These are phyloP conservation scores for Catostylus mosaicus DNA, from an alignment of 30 jellyfish, hydroid and myxozoan species.

Conservation along the genomic window DNA sequence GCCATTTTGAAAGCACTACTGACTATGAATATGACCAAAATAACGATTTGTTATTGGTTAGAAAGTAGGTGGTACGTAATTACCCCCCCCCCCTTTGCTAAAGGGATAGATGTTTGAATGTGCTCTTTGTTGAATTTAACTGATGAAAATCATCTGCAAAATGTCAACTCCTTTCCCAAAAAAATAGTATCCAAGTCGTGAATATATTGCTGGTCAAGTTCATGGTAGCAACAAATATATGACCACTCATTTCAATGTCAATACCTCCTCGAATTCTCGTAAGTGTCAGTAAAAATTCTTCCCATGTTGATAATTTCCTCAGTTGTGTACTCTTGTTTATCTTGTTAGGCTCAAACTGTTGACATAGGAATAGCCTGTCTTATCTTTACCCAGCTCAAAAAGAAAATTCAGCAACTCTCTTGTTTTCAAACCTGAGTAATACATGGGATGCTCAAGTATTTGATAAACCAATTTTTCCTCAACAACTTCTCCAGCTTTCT, in stretches of 20 bases:
- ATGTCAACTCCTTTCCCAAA: too few species aligned
- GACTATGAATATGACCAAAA: not conserved
- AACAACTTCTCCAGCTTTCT: slow-evolving; percentile 1
- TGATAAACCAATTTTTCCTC: not conserved
- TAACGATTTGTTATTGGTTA: not conserved
- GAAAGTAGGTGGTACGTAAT: slow-evolving; percentile 5
- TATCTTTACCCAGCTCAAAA: slow-evolving; percentile 12
- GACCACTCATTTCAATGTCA: slow-evolving; percentile 36
- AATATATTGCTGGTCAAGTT: slow-evolving; percentile 25
- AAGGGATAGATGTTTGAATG: too few species aligned
- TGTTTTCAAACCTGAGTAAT: slow-evolving; percentile 29
- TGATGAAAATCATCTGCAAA: too few species aligned
- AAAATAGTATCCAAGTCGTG: slow-evolving; percentile 28
- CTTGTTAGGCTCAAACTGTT: not conserved
- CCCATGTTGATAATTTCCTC: slow-evolving; percentile 36
- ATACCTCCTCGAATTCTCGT: slow-evolving; percentile 29
- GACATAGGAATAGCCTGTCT: slow-evolving; percentile 8
- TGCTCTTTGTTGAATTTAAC: too few species aligned
- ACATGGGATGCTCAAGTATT: slow-evolving; percentile 8
- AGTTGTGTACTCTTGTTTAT: not conserved
- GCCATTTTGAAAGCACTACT: slow-evolving; percentile 3
- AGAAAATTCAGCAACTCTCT: slow-evolving; percentile 22
- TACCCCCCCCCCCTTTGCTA: too few species aligned
- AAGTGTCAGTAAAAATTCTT: slow-evolving; percentile 31
- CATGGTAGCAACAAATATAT: slow-evolving; percentile 14